Base-by-base conservation (phyloP, 2,113 vertebrate genomes). In the Pygoscelis antarcticus region DNA sequence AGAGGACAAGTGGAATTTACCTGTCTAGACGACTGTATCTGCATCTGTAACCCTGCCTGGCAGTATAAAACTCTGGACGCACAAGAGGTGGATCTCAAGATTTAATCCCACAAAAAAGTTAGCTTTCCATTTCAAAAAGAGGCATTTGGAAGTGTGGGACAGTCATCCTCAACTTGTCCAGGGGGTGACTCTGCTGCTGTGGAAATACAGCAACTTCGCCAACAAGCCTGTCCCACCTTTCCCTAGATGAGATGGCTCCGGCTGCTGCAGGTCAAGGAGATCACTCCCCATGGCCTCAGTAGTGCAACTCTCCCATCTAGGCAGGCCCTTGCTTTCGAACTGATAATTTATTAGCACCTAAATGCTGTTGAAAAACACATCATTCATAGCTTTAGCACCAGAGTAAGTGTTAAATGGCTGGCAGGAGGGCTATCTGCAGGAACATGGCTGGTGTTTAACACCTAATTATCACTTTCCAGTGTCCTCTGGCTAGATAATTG, bases 381-480 rank as follows among this genome's bases (percentile, higher is more conserved):
- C 10, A 65, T 71, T 94, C 69, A 77, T 79, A 89, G 80, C 61
- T 95, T 92, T 96, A 94, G 57, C 89, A 84, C 57, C 44, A 30
- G 52, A 82, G 30, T 25, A 79, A 64, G 70, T 51, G 78, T 89
- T 72, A 97, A 94, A 93, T 51, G 66, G 54, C 66, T 93, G 81
- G n/a, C 81, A 87, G 81, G 74, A 93, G 65, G 81, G 20, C 84
- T 96, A 95, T 96, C 91, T 95, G 74, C 69, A 79, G 57, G 74
- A 87, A 47, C 70, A 71, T 1, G 44, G 54, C 36, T 80, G 26
- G 70, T 87, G 70, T 85, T 96, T 97, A 86, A 85, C 94, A 94
- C 87, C 62, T 91, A 82, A 93, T 97, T 96, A 93, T 93, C 93
- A 55, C 94, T 97, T 96, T 54, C 44, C 70, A 70, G 66, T 80